Evolutionary conservation across 2,113 vertebrate species (phyloP), one percentile per base, ranked within the genome.

Genomic region (Semnornis frantzii): DNA sequence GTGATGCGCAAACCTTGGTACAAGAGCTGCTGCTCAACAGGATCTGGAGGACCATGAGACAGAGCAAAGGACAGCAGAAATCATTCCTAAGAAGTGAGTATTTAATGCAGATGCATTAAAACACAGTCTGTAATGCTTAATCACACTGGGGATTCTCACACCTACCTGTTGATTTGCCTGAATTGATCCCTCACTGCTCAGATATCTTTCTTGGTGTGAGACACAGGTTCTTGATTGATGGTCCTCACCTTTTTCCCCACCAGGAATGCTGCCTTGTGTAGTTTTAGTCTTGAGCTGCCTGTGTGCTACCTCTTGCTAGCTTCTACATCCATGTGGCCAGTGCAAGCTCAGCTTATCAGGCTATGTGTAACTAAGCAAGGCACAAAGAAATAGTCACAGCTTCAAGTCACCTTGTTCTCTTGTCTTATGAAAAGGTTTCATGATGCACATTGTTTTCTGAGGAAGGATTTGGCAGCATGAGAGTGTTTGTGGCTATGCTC

Each of bases 291-390:
- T 83, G 34, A 24, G 24, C 44, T 81, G 39, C 27, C 55, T 15
- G 1, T 19, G 18, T 37, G 65, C 10, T 52, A 44, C 25, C 12
- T 28, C 37, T 48, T 6, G 0, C 23, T 62, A 31, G 4, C 24
- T 60, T 52, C 63, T 52, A 15, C 44, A 4, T 21, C n/a, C 30
- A 3, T 8, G 11, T 27, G 30, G 15, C 37, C 39, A 24, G 10
- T 17, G 15, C 33, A 8, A 19, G 44, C 27, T 75, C 1, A 1
- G 3, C 57, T 52, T 65, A 17, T 59, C n/a, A 24, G 23, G 10
- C 39, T 33, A 1, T 7, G 11, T 64, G 12, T 21, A 21, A 48
- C 13, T 34, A 25, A 48, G 12, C n/a, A 68, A 34, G 13, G 31
- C 54, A 44, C 25, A 37, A 23, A 28, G 15, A 79, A 93, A 39